Conservation (phyloP, 2,888 invertebrate species). For the Drosophila prostipennis region DNA sequence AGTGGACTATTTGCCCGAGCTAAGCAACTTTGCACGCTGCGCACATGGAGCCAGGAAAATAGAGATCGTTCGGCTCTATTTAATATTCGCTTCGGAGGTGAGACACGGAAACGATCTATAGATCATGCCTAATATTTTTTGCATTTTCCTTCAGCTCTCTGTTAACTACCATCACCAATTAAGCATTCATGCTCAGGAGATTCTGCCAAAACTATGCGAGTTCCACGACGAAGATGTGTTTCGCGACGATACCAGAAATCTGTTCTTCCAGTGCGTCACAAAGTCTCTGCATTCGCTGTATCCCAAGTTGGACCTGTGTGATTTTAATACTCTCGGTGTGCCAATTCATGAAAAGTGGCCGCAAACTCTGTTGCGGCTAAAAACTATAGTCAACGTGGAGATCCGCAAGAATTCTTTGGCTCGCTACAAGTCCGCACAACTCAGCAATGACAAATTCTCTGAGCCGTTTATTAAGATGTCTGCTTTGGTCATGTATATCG, state of each 20-base stretch:
- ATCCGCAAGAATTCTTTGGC: conserved; percentile 67
- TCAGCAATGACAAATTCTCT: conserved; percentile 59
- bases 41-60: conserved; percentile 62
- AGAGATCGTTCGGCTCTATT: conserved; percentile 76
- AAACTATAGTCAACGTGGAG: conserved; percentile 76
- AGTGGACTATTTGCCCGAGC: conserved; percentile 74
- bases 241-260: conserved; percentile 72
- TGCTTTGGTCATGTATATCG: conserved; percentile 74
- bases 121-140: not conserved
- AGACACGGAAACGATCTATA: not conserved
- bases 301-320: conserved; percentile 69
- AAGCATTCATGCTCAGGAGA: conserved; percentile 70
- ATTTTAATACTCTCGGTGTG: conserved; percentile 69
- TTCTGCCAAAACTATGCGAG: conserved; percentile 74
- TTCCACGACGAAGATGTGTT: conserved; percentile 72
- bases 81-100: conserved; percentile 73
- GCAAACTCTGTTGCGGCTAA: conserved; percentile 72
- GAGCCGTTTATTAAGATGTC: conserved; percentile 75
- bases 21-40: conserved; percentile 52
- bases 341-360: conserved; percentile 64
- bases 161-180: conserved; percentile 77
- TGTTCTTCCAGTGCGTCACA: conserved; percentile 69
- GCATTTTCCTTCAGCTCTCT: conserved; percentile 58
- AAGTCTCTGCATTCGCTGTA: conserved; percentile 73
- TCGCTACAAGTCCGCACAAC: conserved; percentile 55